A percentile compares a stretch with the other conserved stretches of the same genome.
These are phyloP conservation scores for Amphiprion ocellaris DNA, from an alignment of 2,113 vertebrate genomes.

Conservation along the genomic window DNA sequence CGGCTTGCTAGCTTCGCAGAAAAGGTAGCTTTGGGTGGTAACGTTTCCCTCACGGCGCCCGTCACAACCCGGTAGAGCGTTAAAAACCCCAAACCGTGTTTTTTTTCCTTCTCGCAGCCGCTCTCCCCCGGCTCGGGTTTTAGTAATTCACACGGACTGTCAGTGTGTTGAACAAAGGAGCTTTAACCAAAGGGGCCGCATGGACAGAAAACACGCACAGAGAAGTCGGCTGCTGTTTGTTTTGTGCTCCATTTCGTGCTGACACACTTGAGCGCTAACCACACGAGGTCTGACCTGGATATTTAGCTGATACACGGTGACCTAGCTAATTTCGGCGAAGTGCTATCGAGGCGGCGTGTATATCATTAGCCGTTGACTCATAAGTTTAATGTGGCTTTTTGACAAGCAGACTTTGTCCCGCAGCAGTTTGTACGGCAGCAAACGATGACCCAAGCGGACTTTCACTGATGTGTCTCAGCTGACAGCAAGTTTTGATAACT, in stretches of 20 bases:
- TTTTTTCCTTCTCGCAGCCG: neutral
- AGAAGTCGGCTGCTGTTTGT: slow-evolving; percentile 71
- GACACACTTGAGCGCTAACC: slow-evolving; percentile 68
- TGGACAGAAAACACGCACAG: slow-evolving; percentile 66
- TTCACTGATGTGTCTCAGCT: slow-evolving; percentile 9
- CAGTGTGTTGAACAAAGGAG: slow-evolving; percentile 76
- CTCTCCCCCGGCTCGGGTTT: neutral
- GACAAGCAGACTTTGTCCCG: slow-evolving; percentile 6
- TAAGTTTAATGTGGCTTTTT: slow-evolving; percentile 45
- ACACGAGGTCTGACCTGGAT: slow-evolving; percentile 74
- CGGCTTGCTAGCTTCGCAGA: slow-evolving; percentile 52
- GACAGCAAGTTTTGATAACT: slow-evolving; percentile 7
- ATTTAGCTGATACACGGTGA: slow-evolving; percentile 48
- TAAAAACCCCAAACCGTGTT: neutral
- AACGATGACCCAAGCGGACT: neutral
- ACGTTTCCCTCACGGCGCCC: slow-evolving; percentile 4
- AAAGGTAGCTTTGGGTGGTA: slow-evolving; percentile 53
- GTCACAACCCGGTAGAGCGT: neutral
- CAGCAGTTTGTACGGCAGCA: neutral
- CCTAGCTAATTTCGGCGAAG: slow-evolving; percentile 59
- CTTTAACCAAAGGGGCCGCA: slow-evolving; percentile 74
- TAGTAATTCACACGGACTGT: slow-evolving; percentile 45
- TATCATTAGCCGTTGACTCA: slow-evolving; percentile 7
- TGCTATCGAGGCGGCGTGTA: slow-evolving; percentile 1
- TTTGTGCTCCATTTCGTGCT: slow-evolving; percentile 73